Percentiles rank a stretch among this genome's conserved stretches.
Evolutionary conservation across 2,797 vertebrate species (phyloP).

Genomic region (Apodemus agrarius): DNA sequence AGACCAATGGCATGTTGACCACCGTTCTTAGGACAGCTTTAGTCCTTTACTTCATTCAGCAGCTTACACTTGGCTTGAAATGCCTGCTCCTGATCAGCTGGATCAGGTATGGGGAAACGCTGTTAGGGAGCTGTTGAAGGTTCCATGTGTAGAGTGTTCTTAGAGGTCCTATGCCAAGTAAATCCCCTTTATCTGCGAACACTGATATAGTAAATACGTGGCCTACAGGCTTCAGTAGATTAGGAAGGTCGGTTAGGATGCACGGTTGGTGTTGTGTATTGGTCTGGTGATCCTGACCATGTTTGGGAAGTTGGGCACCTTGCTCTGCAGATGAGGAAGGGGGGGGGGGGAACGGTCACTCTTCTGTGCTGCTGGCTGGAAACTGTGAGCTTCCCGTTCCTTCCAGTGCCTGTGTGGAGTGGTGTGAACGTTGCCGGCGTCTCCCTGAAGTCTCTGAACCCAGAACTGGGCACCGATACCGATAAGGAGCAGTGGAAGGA

Average conservation of each 20-base stretch:
- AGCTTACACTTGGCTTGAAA: slow-evolving; percentile 83
- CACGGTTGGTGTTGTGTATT: not conserved
- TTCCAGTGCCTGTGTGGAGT: slow-evolving; percentile 97
- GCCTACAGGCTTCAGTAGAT: not conserved
- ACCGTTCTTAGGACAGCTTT: not conserved
- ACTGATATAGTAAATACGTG: not conserved
- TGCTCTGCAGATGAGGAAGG: not conserved
- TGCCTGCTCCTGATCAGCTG: slow-evolving; percentile 74
- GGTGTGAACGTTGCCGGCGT: slow-evolving; percentile 97
- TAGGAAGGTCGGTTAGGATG: not conserved
- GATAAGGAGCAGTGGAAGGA: slow-evolving; percentile 96
- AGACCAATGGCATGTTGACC: not conserved
- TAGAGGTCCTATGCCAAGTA: not conserved
- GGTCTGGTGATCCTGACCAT: not conserved
- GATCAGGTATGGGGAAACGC: slow-evolving; percentile 67
- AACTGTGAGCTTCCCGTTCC: not conserved
- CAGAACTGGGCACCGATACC: slow-evolving; percentile 91
- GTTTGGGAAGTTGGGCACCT: not conserved
- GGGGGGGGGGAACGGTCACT: not conserved
- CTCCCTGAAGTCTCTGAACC: slow-evolving; percentile 93
- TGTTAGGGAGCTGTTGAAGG: not conserved
- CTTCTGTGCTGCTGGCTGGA: not conserved
- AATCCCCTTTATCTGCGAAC: not conserved
- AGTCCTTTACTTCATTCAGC: slow-evolving; percentile 44
- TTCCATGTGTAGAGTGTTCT: not conserved